phyloP scores from a whole-genome alignment of 92 coral and sea anemone genomes.

The Siderastrea siderea region DNA sequence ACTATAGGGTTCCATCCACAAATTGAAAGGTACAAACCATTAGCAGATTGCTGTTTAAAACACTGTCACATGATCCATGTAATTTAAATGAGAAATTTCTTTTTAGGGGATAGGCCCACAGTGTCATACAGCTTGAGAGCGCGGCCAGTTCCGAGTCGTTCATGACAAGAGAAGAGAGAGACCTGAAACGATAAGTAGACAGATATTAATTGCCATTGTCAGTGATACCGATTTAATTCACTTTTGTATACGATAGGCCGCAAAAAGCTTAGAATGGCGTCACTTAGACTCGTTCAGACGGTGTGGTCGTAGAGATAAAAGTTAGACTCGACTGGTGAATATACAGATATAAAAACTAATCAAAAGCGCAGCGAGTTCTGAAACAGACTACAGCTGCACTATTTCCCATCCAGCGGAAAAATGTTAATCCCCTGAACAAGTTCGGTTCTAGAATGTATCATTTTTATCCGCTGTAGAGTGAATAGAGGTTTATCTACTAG shows the following conservation, averaged over 20 bases:
- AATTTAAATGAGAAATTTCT: too few relatives aligned
- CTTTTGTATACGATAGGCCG: neutral
- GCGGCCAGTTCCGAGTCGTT: too few relatives aligned
- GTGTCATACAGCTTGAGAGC: too few relatives aligned
- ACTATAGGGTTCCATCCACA: too few relatives aligned
- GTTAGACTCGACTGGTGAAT: too few relatives aligned
- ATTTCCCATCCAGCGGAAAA: neutral
- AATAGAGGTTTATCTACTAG: neutral
- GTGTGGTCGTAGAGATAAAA: slow-evolving; percentile 26
- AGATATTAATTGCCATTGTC: slow-evolving; percentile 27
- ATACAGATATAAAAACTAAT: too few relatives aligned
- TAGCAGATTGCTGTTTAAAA: too few relatives aligned
- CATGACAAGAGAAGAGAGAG: neutral
- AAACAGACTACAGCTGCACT: neutral
- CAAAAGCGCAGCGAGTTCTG: neutral
- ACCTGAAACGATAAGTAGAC: neutral
- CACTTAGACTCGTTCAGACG: neutral
- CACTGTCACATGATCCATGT: too few relatives aligned
- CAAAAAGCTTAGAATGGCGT: slow-evolving; percentile 31
- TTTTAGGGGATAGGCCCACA: too few relatives aligned
- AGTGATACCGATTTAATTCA: neutral
- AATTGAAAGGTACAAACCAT: too few relatives aligned
- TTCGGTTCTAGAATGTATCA: neutral
- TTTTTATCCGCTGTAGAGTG: neutral
- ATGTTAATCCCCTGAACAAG: neutral